These are phyloP conservation scores for Noctua janthina DNA, from an alignment of 2,888 invertebrate species.

Conservation along the genomic window DNA sequence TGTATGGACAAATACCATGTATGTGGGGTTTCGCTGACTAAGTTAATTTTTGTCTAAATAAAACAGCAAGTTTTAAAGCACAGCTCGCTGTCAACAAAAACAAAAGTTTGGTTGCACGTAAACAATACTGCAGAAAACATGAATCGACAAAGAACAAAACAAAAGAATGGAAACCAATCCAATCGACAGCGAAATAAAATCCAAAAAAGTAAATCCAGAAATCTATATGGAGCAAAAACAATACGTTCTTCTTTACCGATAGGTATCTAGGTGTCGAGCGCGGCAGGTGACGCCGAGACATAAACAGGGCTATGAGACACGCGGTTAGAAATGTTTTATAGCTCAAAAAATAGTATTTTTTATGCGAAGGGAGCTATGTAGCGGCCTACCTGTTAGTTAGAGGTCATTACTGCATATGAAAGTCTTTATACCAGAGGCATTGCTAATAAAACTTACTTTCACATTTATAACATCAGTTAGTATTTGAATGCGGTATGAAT, in stretches of 20 bases:
- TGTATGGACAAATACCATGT: no score
- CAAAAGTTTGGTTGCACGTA: background rate
- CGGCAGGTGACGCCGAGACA: slow-evolving; percentile 60
- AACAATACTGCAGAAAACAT: slow-evolving; percentile 53
- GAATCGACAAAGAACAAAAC: slow-evolving; percentile 45
- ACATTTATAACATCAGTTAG: background rate
- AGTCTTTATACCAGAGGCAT: no score
- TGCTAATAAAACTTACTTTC: no score
- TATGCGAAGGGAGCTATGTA: no score
- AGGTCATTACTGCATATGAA: no score
- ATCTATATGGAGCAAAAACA: slow-evolving; percentile 57
- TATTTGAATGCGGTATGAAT: background rate
- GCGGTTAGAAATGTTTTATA: background rate
- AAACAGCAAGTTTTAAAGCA: background rate
- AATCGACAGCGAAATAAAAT: slow-evolving; percentile 58
- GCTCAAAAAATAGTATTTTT: no score
- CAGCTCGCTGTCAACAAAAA: background rate
- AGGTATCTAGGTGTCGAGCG: slow-evolving; percentile 56
- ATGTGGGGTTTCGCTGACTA: no score
- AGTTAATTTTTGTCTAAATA: no score
- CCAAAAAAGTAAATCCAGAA: slow-evolving; percentile 53
- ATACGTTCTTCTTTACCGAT: slow-evolving; percentile 58
- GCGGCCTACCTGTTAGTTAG: no score
- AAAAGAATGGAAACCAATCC: slow-evolving; percentile 59
- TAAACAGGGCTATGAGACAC: slow-evolving; percentile 38